Evolutionary conservation across 1,140 invertebrate genomes (phyloP).

Genomic region (Cataglyphis hispanica): DNA sequence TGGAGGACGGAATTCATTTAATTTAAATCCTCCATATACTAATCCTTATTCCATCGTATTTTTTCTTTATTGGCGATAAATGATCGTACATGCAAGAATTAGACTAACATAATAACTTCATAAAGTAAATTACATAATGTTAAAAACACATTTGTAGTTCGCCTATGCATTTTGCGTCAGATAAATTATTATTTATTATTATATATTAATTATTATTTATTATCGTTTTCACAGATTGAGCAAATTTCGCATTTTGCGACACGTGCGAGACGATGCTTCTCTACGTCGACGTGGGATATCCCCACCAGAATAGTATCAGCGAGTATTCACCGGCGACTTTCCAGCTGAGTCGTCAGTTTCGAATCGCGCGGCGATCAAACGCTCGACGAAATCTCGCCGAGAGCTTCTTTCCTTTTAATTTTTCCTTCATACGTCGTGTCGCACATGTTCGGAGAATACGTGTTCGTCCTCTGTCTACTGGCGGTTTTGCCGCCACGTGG

Average conservation of each 20-base stretch:
- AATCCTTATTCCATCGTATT: no score
- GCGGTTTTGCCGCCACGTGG: conserved; percentile 31
- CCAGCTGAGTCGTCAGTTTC: conserved; percentile 77
- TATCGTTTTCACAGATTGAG: background rate
- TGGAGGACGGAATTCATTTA: no score
- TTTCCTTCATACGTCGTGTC: conserved; percentile 26
- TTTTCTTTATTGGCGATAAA: no score
- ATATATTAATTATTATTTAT: background rate
- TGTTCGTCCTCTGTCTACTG: conserved; percentile 65
- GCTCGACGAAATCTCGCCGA: conserved; percentile 46
- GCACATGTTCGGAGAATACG: background rate
- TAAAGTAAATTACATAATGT: no score
- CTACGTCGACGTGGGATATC: conserved; percentile 62
- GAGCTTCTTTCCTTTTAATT: background rate
- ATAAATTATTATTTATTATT: background rate
- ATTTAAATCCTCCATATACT: no score
- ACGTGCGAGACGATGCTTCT: conserved; percentile 24
- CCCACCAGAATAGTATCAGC: conserved; percentile 70
- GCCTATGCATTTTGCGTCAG: background rate
- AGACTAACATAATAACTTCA: no score
- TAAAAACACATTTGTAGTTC: background rate
- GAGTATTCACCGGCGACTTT: conserved; percentile 37
- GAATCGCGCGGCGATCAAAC: conserved; percentile 71
- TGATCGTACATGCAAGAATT: no score
- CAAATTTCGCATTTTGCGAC: background rate